Evolutionary conservation across 2,797 vertebrate species (phyloP), one percentile per base, ranked within the genome.

Genomic region (Avahi laniger): DNA sequence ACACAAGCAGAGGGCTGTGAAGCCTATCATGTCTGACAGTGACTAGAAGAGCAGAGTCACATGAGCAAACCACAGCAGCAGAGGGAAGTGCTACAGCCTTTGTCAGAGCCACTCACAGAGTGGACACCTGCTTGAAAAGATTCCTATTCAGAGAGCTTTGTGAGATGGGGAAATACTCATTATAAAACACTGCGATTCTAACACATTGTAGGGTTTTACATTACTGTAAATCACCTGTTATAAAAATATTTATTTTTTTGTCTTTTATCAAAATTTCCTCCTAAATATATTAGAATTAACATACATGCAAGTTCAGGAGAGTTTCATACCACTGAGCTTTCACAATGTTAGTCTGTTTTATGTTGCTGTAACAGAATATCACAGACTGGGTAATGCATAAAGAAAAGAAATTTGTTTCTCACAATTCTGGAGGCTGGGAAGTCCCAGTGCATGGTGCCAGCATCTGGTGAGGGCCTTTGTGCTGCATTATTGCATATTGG

Each of bases 191-290:
- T 33, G 18, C 65, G 35, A 89, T 52, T 84, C 46, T 88, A 81
- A 87, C 17, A 72, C 54, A 59, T 28, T 17, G 7, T 26, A 65
- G 6, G 12, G 76, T 70, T 91, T 93, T 80, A 52, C 13, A 13
- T 35, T 35, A 73, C 33, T 79, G 1, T 72, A 72, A 92, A 35
- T 87, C 30, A 46, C 8, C 24, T 94, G 6, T 70, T 83, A 35
- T 1, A 22, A 35, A 38, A 48, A 46, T 38, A n/a, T 22, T 69
- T 59, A 28, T 59, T 59, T 59, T 59, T 86, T 82, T 79, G 12
- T 14, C 50, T 75, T 85, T 86, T 33, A 95, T 89, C 41, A 85
- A 89, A 94, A 69, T 76, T n/a, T 43, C 35, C 15, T 81, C 92
- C 22, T 38, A 11, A 50, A 43, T 89, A 33, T 6, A 43, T n/a